Evolutionary conservation across 2,888 invertebrate genomes (phyloP), one percentile per base, ranked within the genome.

Genomic region (Eupithecia exiguata): DNA sequence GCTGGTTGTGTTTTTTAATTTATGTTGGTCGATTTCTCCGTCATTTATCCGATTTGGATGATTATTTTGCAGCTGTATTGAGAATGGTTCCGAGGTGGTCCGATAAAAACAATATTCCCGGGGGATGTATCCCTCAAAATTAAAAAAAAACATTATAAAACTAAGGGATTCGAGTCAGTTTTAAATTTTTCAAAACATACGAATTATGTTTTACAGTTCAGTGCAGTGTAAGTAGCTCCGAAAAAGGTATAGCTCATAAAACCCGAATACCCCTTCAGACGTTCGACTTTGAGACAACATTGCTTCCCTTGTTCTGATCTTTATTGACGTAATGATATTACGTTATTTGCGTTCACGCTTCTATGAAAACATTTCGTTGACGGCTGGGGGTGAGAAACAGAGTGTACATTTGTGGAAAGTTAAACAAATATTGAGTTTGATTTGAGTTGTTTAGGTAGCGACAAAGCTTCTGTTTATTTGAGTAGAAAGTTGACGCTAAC

Each of bases 231-330:
- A 61, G 6, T 61, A 16, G 25, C 16, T 30, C 25, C 30, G 16
- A 12, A n/a, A 38, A 30, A 21, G n/a, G 36, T 36, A 40, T n/a
- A 4, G 40, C 65, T 65, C 65, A 14, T 38, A 65, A 38, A 38
- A 40, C 21, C 66, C 71, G 58, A 74, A 72, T 74, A 74, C 61
- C 35, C 74, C 71, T 65, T 74, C 72, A 66, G 74, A 78, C 79
- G 74, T 76, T 74, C 78, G 84, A 83, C 84, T 83, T 82, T 83
- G 82, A 83, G 83, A 83, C 83, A 85, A 84, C 84, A 84, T 87
- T 83, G 83, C 72, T 78, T 78, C 81, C 77, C 79, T 82, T 78
- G 71, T 78, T 81, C 81, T 74, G 72, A 78, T 71, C 80, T 83
- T 84, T 84, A 84, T 81, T 84, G 83, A 81, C 78, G 78, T 81